Evolutionary conservation across 1,140 invertebrate genomes (phyloP), one percentile per base, ranked within the genome.

Genomic region (Tigriopus japonicus): DNA sequence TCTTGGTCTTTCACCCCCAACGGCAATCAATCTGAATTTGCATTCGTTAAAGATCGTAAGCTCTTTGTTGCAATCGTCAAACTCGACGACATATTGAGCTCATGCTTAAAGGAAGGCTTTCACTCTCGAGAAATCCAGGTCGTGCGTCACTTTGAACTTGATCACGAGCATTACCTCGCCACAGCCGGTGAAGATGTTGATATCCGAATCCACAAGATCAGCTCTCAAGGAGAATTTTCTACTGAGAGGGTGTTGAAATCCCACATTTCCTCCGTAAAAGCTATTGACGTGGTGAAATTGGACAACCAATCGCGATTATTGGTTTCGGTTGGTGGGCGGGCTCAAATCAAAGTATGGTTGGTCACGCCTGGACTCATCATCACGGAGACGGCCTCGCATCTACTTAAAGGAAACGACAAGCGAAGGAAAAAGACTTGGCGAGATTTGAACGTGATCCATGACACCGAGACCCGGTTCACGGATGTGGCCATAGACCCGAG

Each of bases 361-460:
- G 7, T 42, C 5, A 35, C 2, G 5, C 14, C 41, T 2, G 55
- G 17, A 6, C 17, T 58, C 2, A 12, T 6, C 2, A 21, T 49
- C n/a, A 21, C 21, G 3, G n/a, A 35, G 15, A 17, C 6, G 28
- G 28, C 13, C 14, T 58, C 55, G 2, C 17, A 35, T 42, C 5
- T 58, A 9, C 21, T 58, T 5, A 58, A 58, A 41, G 55, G 55
- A 14, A 58, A 58, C 15, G 55, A 58, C 28, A 58, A 58, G 55
- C 17, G 41, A 42, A 28, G 55, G 12, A 40, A 58, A 41, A 58
- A 58, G 21, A n/a, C 40, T 14, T 58, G 55, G 55, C 35, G 55
- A 7, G 41, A 42, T n/a, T 1, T 10, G 12, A 42, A 19, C 2
- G 13, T 58, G 15, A 58, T 58, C 28, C 24, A 21, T 6, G 55